Conservation (phyloP, 2,797 vertebrate species). For the Buphagus erythrorhynchus region DNA sequence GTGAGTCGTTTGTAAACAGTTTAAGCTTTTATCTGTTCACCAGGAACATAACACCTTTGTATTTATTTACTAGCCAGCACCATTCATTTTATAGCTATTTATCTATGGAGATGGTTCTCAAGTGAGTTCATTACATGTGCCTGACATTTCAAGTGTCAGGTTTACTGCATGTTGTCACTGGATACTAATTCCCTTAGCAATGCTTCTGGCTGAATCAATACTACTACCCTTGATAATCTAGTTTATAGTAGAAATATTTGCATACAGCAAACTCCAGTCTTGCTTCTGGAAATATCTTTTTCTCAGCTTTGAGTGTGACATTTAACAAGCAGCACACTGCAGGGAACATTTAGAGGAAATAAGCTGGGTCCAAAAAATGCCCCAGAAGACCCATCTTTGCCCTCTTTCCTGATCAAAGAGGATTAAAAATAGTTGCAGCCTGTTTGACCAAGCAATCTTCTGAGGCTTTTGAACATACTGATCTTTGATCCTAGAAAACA, state of each 20-base stretch:
- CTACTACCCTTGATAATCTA: neutral
- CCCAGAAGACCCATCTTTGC: neutral
- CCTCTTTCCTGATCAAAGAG: neutral
- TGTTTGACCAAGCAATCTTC: neutral
- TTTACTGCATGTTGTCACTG: neutral
- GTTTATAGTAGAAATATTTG: neutral
- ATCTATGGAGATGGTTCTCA: neutral
- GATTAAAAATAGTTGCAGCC: neutral
- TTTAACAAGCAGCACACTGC: neutral
- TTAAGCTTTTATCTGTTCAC: neutral
- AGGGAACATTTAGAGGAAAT: neutral
- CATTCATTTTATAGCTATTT: constrained; percentile 12
- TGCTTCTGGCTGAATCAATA: neutral
- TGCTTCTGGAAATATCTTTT: neutral
- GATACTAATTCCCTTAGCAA: neutral
- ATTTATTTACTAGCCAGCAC: constrained; percentile 15
- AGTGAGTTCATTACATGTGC: neutral
- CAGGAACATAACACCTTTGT: rapidly evolving
- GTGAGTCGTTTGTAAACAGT: neutral
- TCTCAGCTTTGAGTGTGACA: neutral
- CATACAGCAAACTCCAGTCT: neutral
- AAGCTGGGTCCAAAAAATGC: neutral
- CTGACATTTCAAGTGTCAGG: neutral
- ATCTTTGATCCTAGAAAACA: neutral
- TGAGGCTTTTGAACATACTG: neutral